Evolutionary conservation across 53 echinoderm and acorn worm species (phyloP).

Genomic region (Luidia sarsii): DNA sequence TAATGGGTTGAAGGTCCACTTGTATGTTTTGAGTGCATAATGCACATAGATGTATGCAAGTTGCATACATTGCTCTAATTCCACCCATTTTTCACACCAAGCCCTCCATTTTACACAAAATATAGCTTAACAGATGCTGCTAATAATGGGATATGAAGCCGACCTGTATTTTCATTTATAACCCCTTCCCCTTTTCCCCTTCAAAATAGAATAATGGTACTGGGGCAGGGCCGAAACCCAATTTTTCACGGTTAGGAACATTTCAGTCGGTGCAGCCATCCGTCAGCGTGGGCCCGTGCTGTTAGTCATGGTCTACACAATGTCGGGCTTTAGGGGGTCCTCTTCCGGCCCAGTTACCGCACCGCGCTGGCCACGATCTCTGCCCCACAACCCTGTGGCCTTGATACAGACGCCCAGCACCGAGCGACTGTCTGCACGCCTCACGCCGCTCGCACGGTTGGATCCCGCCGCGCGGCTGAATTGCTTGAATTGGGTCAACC

Average conservation of each 20-base stretch:
- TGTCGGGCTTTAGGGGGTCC: conserved; percentile 7
- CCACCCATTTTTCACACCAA: too few species aligned
- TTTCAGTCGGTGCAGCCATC: conserved; percentile 39
- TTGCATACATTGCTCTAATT: not conserved
- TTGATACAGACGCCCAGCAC: conserved; percentile 4
- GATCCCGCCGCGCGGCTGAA: not conserved
- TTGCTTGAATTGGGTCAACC: conserved; percentile 52
- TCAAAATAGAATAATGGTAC: not conserved
- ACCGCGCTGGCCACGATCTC: not conserved
- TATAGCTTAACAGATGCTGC: conserved; percentile 12
- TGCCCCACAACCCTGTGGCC: conserved; percentile 22
- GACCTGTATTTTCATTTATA: not conserved
- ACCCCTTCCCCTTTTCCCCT: not conserved
- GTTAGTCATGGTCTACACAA: conserved; percentile 48
- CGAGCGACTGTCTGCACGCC: conserved; percentile 10
- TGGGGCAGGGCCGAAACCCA: not conserved
- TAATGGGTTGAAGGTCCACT: too few species aligned
- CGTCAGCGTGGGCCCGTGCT: conserved; percentile 35
- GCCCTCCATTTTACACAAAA: too few species aligned
- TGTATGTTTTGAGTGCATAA: too few species aligned
- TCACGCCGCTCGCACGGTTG: conserved; percentile 16
- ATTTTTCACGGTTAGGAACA: conserved; percentile 21
- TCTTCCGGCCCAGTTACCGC: conserved; percentile 48
- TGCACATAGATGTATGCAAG: too few species aligned
- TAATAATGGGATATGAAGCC: conserved; percentile 9